These are phyloP conservation scores for Spea hammondii DNA, from an alignment of 2,797 vertebrate species.

Conservation along the genomic window DNA sequence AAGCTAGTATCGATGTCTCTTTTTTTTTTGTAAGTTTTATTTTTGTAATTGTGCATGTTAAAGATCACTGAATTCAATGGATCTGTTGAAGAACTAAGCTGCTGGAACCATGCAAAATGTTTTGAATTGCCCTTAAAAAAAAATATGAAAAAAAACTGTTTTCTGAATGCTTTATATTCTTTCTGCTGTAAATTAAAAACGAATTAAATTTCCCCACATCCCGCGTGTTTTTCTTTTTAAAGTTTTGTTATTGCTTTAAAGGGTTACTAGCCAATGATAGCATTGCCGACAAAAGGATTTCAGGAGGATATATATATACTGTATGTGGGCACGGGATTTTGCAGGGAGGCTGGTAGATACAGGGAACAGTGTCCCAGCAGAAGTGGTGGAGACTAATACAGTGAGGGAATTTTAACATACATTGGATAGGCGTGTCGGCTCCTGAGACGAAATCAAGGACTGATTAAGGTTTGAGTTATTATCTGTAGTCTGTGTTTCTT, in stretches of 20 bases:
- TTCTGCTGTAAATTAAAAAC: conserved; percentile 99
- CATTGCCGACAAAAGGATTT: no score
- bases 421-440: no score
- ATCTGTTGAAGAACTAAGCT: conserved; percentile 99
- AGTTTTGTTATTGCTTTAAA: not conserved
- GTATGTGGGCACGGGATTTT: no score
- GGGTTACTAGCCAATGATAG: not conserved
- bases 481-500: no score
- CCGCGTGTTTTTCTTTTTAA: conserved; percentile 63
- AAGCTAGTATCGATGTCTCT: conserved; percentile 97
- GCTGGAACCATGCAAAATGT: conserved; percentile 99
- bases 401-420: no score
- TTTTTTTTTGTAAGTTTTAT: conserved; percentile 96
- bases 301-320: no score
- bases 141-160: conserved; percentile 96
- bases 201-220: conserved; percentile 87
- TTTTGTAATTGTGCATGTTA: conserved; percentile 99
- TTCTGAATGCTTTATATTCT: conserved; percentile 99
- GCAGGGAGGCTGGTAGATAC: no score
- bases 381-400: no score
- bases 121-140: conserved; percentile 99
- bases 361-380: no score
- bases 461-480: no score
- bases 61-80: conserved; percentile 99
- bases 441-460: no score